A percentile compares a stretch with the other conserved stretches of the same genome.
Conservation (phyloP, 2,113 vertebrate genomes). For the Deroptyus accipitrinus region DNA sequence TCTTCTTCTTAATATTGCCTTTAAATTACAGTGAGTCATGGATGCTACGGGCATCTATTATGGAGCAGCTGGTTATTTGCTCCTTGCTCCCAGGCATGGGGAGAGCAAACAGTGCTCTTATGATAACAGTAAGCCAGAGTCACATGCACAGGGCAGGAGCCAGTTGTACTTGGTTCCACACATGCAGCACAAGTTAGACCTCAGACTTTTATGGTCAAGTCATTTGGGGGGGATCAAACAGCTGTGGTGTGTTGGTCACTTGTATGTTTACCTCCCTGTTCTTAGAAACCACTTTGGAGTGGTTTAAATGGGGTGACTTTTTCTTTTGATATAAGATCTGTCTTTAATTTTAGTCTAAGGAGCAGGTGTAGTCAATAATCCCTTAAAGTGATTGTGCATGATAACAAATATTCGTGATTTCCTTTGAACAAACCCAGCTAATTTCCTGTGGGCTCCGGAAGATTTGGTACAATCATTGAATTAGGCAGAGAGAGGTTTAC, state of each 20-base stretch:
- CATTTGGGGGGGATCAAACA: not conserved
- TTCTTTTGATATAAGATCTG: not conserved
- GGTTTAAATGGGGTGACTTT: not conserved
- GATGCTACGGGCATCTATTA: not conserved
- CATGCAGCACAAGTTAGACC: not conserved
- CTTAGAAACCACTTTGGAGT: not conserved
- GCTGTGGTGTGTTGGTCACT: not conserved
- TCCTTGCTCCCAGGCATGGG: not conserved
- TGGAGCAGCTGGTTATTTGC: conserved; percentile 10
- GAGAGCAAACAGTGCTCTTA: not conserved
- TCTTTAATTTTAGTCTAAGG: not conserved
- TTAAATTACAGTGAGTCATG: conserved; percentile 22
- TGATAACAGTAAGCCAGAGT: not conserved
- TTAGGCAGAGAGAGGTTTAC: not conserved
- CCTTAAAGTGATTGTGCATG: not conserved
- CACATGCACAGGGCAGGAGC: not conserved
- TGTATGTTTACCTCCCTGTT: not conserved
- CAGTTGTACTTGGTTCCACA: not conserved
- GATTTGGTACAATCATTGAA: conserved; percentile 9
- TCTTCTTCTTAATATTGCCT: not conserved
- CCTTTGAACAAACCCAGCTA: conserved; percentile 5
- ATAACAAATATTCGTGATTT: conserved; percentile 11
- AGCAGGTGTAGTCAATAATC: not conserved
- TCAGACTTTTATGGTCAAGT: not conserved
- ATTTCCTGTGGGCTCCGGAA: conserved; percentile 7